These are phyloP conservation scores for Chionis minor DNA, from an alignment of 2,113 vertebrate genomes.

Conservation along the genomic window DNA sequence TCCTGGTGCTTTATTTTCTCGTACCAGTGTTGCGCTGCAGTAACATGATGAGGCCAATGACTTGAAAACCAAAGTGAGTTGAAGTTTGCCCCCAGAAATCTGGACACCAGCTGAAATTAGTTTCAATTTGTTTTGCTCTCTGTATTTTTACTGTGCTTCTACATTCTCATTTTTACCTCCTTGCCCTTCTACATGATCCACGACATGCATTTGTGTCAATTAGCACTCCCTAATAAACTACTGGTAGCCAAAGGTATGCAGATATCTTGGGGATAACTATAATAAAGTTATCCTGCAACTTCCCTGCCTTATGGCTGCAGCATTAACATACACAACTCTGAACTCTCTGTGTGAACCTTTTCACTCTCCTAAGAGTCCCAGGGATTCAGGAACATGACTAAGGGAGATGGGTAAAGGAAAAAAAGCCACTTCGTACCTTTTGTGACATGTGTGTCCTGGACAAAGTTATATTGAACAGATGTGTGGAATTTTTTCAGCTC, in stretches of 20 bases:
- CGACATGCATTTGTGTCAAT: neutral
- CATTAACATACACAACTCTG: neutral
- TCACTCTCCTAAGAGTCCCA: neutral
- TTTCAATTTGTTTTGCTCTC: neutral
- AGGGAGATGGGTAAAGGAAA: neutral
- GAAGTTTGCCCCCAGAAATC: neutral
- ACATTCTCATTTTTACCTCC: neutral
- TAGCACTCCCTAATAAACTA: neutral
- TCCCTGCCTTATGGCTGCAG: neutral
- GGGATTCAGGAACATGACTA: neutral
- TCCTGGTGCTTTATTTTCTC: neutral
- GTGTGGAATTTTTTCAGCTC: neutral
- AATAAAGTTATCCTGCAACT: neutral
- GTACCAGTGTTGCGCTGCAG: neutral
- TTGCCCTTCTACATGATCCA: neutral
- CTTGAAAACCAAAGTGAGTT: neutral
- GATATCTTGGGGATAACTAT: neutral
- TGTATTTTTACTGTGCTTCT: neutral
- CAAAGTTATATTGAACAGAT: neutral
- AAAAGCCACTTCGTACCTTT: neutral
- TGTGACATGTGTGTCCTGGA: rapidly evolving
- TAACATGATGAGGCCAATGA: neutral
- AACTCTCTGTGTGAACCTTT: neutral
- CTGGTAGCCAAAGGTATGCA: neutral
- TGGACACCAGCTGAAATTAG: neutral